Base-by-base conservation (phyloP, 2,113 vertebrate genomes). In the Cnemophilus loriae region DNA sequence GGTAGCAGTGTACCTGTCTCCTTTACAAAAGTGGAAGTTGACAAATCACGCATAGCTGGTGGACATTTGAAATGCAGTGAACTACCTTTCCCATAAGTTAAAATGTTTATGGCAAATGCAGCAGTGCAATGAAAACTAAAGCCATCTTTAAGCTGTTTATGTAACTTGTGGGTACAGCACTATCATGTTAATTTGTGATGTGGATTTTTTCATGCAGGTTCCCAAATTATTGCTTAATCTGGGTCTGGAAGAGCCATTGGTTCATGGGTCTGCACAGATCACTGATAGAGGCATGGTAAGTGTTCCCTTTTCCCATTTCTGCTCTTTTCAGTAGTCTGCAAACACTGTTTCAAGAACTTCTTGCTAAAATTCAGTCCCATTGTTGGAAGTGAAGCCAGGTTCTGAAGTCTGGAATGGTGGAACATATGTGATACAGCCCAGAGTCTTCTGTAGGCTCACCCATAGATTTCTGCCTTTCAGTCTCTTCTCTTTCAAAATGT, bases 231-330 rank as follows among this genome's bases (percentile, higher is more conserved):
- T 98, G 73, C 56, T 97, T 97, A 93, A 97, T 64, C 95, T 98
- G 70, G 98, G 97, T 94, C 85, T 97, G 42, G 99, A 99, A 89
- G 99, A 99, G 84, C 96, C 98, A n/a, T 92, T 98, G 23, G 94
- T 99, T 83, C 99, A 99, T 80, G 96, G 97, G 1, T 98, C 98
- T 85, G 99, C 99, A 75, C 97, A 98, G 73, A 98, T 99, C 97
- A 97, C 98, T 73, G 99, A 98, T 76, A 98, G 96, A 97, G 98
- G 97, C 92, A 97, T 98, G 98, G 99, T 99, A 95, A 98, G 98
- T 94, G 26, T 61, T 94, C 47, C 23, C 5, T 49, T 92, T 91
- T 23, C n/a, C 24, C 1, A 0, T 23, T 39, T 67, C 64, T 57
- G 39, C 67, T 80, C n/a, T 60, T 60, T 91, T 49, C 57, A 87